Percentiles rank a stretch among this genome's conserved stretches.
Evolutionary conservation across 92 coral and sea anemone species (phyloP).

Genomic region (Nematostella vectensis): DNA sequence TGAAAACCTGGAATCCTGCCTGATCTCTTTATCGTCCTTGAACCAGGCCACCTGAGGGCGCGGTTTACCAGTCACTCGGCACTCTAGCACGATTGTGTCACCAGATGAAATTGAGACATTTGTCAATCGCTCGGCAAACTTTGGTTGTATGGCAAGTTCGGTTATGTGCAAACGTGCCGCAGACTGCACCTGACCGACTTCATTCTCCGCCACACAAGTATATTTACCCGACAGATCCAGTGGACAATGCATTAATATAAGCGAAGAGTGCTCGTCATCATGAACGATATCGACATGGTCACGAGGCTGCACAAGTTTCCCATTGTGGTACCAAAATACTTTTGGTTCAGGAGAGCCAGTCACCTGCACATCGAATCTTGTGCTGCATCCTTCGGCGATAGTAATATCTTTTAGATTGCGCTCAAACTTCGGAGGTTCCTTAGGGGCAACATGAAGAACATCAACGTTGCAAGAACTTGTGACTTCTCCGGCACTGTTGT

Average conservation of each 20-base stretch:
- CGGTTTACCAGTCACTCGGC: constrained; percentile 64
- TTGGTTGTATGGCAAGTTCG: constrained; percentile 49
- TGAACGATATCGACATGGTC: constrained; percentile 50
- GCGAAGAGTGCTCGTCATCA: constrained; percentile 61
- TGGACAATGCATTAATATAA: constrained; percentile 50
- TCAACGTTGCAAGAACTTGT: constrained; percentile 34
- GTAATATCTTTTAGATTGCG: constrained; percentile 62
- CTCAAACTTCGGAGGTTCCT: constrained; percentile 51
- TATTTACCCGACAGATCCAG: constrained; percentile 57
- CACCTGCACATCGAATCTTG: constrained; percentile 74
- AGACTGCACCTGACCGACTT: constrained; percentile 63
- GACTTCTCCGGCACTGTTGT: constrained; percentile 61
- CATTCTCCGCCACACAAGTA: constrained; percentile 71
- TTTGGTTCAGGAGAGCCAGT: constrained; percentile 67
- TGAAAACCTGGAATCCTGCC: constrained; percentile 23
- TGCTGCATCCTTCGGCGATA: constrained; percentile 75
- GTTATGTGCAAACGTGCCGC: constrained; percentile 54
- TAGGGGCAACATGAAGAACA: constrained; percentile 57
- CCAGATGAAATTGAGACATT: constrained; percentile 58
- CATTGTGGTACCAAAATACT: constrained; percentile 65
- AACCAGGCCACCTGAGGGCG: constrained; percentile 70
- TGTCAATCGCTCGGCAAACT: constrained; percentile 56
- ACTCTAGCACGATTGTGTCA: constrained; percentile 57
- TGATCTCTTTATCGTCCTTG: constrained; percentile 25
- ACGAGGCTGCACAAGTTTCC: constrained; percentile 45